Evolutionary conservation across 2,113 vertebrate species (phyloP).

Genomic region (Cyrtonyx montezumae): DNA sequence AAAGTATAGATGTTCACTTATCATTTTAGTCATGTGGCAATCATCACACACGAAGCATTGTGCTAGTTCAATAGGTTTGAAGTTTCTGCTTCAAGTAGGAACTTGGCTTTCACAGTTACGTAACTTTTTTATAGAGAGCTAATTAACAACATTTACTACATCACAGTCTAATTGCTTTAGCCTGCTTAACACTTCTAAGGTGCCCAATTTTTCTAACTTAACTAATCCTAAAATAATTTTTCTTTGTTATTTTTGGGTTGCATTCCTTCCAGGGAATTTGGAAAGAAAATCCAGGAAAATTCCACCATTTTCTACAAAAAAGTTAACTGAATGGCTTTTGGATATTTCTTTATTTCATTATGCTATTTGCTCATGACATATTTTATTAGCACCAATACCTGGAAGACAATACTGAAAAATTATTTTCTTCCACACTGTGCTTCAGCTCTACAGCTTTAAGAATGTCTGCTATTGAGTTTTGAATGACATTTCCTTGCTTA

Average conservation of each 20-base stretch:
- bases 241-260: neutral
- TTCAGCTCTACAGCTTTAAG: neutral
- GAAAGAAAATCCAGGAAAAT: too few species aligned
- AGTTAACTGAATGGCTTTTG: neutral
- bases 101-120: neutral
- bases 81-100: neutral
- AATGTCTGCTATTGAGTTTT: neutral
- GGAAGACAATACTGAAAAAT: neutral
- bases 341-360: neutral
- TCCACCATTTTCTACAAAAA: neutral
- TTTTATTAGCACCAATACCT: neutral
- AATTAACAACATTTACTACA: neutral
- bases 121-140: neutral
- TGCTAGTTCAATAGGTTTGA: neutral
- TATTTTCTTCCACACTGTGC: neutral
- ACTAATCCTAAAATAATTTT: neutral
- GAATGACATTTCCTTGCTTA: neutral
- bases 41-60: neutral
- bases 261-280: neutral
- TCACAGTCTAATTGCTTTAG: neutral
- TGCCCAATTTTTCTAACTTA: neutral
- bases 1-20: neutral
- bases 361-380: neutral
- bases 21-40: neutral
- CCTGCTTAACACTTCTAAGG: neutral